Evolutionary conservation across 2,113 vertebrate genomes (phyloP).

Genomic region (Polypterus senegalus): DNA sequence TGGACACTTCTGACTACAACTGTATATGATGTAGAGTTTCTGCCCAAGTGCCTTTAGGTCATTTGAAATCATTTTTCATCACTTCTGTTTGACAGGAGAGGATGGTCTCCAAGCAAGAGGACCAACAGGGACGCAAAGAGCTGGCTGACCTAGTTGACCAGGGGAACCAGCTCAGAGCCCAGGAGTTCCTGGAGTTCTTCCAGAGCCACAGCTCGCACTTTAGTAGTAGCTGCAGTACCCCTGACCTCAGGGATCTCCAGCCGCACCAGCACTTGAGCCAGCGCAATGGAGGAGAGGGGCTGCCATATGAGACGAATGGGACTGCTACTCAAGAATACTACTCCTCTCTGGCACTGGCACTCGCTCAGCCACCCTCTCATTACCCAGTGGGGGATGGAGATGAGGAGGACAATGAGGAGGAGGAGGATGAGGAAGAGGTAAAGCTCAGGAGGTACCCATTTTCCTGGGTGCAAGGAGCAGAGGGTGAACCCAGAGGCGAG

Average conservation of each 20-base stretch:
- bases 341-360: slow-evolving; percentile 40
- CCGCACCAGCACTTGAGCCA: slow-evolving; percentile 59
- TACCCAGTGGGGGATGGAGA: slow-evolving; percentile 69
- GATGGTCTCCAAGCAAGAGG: no score
- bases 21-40: no score
- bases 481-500: slow-evolving; percentile 18
- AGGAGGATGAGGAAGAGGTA: slow-evolving; percentile 39
- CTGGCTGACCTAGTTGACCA: slow-evolving; percentile 55
- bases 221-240: slow-evolving; percentile 62
- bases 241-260: slow-evolving; percentile 59
- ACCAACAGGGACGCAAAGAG: no score
- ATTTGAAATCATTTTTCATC: no score
- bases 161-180: slow-evolving; percentile 77
- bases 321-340: slow-evolving; percentile 40
- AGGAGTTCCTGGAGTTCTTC: slow-evolving; percentile 94
- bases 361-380: slow-evolving; percentile 34
- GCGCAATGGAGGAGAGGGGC: slow-evolving; percentile 34
- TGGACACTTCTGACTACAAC: no score
- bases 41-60: no score
- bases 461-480: slow-evolving; percentile 10
- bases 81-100: no score
- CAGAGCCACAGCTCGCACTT: slow-evolving; percentile 63
- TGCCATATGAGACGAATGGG: slow-evolving; percentile 40
- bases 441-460: not conserved
- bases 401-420: slow-evolving; percentile 63